phyloP scores from a whole-genome alignment of 2,113 vertebrate genomes.

The Climacteris rufus region DNA sequence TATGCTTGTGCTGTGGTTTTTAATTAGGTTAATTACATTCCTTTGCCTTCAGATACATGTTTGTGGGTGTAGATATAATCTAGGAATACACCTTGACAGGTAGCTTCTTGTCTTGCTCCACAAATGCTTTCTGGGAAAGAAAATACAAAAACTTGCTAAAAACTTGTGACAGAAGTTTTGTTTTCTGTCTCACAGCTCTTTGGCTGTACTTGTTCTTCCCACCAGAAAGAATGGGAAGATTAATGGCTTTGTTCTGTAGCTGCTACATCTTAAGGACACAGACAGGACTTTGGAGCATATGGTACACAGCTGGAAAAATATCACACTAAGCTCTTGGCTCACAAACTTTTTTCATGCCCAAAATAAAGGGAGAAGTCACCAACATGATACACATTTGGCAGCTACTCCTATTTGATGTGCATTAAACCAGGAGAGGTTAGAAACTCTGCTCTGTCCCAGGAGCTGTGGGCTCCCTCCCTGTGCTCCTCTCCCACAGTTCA shows the following conservation, averaged over 20 bases:
- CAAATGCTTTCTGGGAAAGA: neutral
- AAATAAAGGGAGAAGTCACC: neutral
- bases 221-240: neutral
- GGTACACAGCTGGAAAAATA: neutral
- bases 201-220: neutral
- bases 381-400: neutral
- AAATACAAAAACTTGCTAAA: neutral
- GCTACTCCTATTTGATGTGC: neutral
- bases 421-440: neutral
- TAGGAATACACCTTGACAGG: neutral
- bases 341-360: neutral
- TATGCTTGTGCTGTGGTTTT: neutral
- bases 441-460: neutral
- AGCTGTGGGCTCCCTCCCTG: neutral
- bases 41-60: accelerated
- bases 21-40: neutral
- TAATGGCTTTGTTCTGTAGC: neutral
- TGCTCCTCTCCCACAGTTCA: neutral
- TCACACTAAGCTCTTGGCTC: neutral
- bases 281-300: neutral
- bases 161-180: neutral
- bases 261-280: neutral
- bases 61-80: neutral
- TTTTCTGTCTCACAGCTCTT: neutral
- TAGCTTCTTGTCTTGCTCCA: neutral